phyloP scores from a whole-genome alignment of 2,113 vertebrate genomes.

The Sylvietta virens region DNA sequence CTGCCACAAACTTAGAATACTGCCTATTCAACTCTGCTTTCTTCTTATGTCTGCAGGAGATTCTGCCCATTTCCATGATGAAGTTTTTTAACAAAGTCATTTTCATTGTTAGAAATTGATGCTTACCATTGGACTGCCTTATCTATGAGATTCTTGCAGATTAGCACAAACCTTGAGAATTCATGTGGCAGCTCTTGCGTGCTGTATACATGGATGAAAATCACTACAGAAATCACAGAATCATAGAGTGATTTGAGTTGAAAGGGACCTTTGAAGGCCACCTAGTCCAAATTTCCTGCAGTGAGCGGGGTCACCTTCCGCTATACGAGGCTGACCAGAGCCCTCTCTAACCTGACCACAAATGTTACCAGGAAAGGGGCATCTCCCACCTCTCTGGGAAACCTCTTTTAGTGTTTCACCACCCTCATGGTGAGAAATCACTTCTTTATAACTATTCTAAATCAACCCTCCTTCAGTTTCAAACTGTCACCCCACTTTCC shows the following conservation, averaged over 20 bases:
- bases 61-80: background rate
- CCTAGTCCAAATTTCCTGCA: background rate
- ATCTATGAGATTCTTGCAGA: background rate
- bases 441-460: background rate
- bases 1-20: background rate
- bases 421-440: background rate
- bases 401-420: background rate
- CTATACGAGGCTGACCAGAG: background rate
- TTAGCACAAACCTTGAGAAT: background rate
- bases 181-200: rapidly evolving
- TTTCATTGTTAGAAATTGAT: background rate
- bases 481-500: background rate
- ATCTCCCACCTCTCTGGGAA: background rate
- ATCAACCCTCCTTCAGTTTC: background rate
- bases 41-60: background rate
- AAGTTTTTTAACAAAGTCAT: background rate
- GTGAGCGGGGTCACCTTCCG: background rate
- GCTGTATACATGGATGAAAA: background rate
- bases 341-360: background rate
- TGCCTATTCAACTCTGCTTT: background rate
- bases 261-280: background rate
- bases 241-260: background rate
- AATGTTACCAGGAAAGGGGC: background rate
- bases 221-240: background rate
- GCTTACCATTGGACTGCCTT: background rate